Evolutionary conservation across 2,888 invertebrate genomes (phyloP).

Genomic region (Lapara coniferarum): DNA sequence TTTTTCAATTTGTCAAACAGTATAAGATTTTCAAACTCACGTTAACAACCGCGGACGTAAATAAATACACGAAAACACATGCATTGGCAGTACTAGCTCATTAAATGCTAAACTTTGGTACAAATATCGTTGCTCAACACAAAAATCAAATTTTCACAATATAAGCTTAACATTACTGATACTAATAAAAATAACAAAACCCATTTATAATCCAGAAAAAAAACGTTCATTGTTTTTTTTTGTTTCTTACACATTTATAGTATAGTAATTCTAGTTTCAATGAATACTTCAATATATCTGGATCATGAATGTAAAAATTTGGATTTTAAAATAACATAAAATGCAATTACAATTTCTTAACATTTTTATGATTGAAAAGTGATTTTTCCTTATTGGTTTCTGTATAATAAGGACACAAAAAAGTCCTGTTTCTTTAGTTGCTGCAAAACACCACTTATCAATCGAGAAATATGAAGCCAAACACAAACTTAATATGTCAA

Average conservation of each 20-base stretch:
- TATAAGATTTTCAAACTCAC: background rate
- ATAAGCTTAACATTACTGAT: slow-evolving; percentile 4
- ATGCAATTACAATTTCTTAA: no score
- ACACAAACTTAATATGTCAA: background rate
- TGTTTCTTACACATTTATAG: no score
- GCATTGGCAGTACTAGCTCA: slow-evolving; percentile 40
- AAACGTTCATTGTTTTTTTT: no score
- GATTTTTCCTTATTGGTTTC: no score
- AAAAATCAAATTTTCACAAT: background rate
- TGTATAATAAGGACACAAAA: no score
- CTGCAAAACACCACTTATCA: background rate
- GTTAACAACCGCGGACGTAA: background rate
- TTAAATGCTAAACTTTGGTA: slow-evolving; percentile 34
- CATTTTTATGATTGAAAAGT: no score
- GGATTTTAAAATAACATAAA: no score
- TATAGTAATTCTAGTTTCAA: no score
- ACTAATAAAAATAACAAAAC: background rate
- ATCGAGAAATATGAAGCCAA: background rate
- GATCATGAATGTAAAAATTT: no score
- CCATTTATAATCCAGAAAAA: no score
- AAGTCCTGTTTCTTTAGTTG: background rate
- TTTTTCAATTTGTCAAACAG: no score
- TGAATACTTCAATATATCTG: no score
- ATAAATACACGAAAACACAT: slow-evolving; percentile 34
- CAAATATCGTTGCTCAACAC: slow-evolving; percentile 21